These are phyloP conservation scores for Desoria tigrina DNA, from an alignment of 2,888 invertebrate species.

Conservation along the genomic window DNA sequence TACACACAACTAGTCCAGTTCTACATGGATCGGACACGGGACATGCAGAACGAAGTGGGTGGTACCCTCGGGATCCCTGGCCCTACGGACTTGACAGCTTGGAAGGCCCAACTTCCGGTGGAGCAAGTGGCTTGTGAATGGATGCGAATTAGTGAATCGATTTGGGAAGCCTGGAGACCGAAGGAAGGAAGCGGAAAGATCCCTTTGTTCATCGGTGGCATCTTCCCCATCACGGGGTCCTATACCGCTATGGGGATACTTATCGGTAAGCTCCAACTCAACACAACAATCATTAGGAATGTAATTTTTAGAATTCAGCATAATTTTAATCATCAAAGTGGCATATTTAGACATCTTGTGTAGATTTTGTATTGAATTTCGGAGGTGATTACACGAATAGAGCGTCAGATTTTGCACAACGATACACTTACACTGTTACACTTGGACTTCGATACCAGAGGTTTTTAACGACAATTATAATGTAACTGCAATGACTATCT, in stretches of 20 bases:
- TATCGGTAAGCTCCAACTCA: conserved; percentile 58
- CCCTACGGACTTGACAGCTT: conserved; percentile 49
- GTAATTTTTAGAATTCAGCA: too few relatives aligned
- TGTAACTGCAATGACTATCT: too few relatives aligned
- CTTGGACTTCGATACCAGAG: too few relatives aligned
- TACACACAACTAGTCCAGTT: conserved; percentile 61
- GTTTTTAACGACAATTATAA: too few relatives aligned
- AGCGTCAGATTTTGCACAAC: too few relatives aligned
- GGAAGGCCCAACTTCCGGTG: conserved; percentile 32
- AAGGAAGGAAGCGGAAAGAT: conserved; percentile 57
- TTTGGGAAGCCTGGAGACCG: conserved; percentile 57
- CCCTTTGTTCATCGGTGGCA: conserved; percentile 66
- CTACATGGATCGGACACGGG: conserved; percentile 52
- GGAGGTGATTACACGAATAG: too few relatives aligned
- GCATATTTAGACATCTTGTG: too few relatives aligned
- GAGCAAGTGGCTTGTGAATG: conserved; percentile 68
- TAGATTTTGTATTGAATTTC: too few relatives aligned
- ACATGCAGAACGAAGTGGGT: conserved; percentile 5
- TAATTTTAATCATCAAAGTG: too few relatives aligned
- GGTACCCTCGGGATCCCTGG: conserved; percentile 14
- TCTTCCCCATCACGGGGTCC: conserved; percentile 68
- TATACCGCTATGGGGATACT: conserved; percentile 66
- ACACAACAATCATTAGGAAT: too few relatives aligned
- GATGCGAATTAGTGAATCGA: conserved; percentile 63
- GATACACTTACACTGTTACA: too few relatives aligned